phyloP scores from a whole-genome alignment of 2,113 vertebrate species.

The Mustela lutreola region DNA sequence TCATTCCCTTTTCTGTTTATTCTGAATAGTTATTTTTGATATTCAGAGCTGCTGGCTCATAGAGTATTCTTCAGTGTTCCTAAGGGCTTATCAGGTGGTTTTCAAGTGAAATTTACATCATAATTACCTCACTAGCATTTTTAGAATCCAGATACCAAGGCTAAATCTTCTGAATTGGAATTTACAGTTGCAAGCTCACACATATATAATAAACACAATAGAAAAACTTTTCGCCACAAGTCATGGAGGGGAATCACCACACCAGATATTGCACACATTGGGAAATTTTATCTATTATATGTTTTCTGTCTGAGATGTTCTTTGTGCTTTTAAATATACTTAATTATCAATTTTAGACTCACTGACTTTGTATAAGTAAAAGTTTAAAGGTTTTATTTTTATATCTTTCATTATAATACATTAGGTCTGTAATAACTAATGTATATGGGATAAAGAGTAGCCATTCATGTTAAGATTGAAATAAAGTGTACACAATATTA shows the following conservation, averaged over 20 bases:
- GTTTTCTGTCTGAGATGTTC: neutral
- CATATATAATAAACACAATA: neutral
- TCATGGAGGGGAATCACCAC: neutral
- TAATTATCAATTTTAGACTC: neutral
- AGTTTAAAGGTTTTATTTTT: conserved; percentile 7
- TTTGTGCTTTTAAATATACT: neutral
- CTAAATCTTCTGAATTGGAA: neutral
- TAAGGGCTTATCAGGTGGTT: neutral
- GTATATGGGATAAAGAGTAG: neutral
- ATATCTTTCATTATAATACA: neutral
- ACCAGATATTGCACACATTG: neutral
- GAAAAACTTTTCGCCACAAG: neutral
- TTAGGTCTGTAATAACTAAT: neutral
- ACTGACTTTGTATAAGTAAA: neutral
- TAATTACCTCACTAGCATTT: neutral
- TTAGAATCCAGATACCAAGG: neutral
- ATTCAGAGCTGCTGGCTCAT: neutral
- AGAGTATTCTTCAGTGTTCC: neutral
- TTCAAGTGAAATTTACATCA: neutral
- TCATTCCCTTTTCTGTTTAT: neutral
- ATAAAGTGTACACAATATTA: neutral
- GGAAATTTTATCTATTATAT: neutral
- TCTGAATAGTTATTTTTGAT: neutral
- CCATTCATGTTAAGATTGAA: neutral
- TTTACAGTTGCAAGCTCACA: neutral